These are phyloP conservation scores for Acrobasis suavella DNA, from an alignment of 2,888 invertebrate species.

Conservation along the genomic window DNA sequence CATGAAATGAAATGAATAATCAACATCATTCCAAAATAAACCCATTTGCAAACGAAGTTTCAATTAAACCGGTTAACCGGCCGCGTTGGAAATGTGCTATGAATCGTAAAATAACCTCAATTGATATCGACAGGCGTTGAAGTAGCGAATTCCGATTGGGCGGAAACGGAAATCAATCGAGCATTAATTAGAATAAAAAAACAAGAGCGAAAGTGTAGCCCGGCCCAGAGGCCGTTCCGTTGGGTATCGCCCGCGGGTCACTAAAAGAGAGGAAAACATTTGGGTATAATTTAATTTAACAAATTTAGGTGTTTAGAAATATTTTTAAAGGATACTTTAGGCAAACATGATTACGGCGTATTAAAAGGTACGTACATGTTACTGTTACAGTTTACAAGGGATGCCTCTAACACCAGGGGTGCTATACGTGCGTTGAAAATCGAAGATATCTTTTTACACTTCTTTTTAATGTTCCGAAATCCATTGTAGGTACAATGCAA, in stretches of 20 bases:
- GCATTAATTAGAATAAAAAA: constrained; percentile 47
- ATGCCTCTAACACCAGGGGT: too few species aligned
- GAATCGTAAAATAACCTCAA: constrained; percentile 27
- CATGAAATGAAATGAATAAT: constrained; percentile 12
- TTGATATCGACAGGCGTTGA: constrained; percentile 34
- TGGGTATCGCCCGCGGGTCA: constrained; percentile 30
- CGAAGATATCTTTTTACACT: too few species aligned
- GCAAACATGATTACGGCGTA: too few species aligned
- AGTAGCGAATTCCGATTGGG: constrained; percentile 33
- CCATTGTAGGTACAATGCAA: too few species aligned
- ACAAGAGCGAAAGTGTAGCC: constrained; percentile 40
- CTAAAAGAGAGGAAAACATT: neutral
- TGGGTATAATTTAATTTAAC: neutral
- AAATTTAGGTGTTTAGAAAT: neutral
- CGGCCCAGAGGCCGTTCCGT: constrained; percentile 41
- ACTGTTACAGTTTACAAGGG: too few species aligned
- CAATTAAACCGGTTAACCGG: constrained; percentile 22
- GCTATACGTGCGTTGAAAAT: too few species aligned
- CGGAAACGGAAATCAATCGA: constrained; percentile 44
- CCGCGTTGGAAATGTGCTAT: constrained; percentile 14
- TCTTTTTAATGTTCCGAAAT: too few species aligned
- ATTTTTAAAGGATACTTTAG: too few species aligned
- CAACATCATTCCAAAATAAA: constrained; percentile 17
- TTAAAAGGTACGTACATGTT: too few species aligned
- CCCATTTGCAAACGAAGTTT: constrained; percentile 17